A percentile compares a stretch with the other conserved stretches of the same genome.
Evolutionary conservation across 2,888 invertebrate genomes (phyloP).

Genomic region (Melolontha melolontha): DNA sequence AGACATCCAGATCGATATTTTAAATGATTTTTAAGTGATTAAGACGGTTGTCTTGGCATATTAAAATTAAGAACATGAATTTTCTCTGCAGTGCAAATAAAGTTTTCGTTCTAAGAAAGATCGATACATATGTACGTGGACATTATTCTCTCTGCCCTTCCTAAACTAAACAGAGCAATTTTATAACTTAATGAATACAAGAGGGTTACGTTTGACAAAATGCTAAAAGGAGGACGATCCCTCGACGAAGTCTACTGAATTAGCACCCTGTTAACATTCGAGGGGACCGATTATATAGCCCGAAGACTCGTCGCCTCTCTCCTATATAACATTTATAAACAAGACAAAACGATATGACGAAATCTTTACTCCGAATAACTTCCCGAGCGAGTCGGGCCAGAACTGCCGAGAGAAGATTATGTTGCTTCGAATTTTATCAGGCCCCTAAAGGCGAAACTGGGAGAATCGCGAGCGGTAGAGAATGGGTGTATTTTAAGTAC

Average conservation of each 20-base stretch:
- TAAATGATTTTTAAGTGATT: no score
- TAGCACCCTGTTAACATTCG: constrained; percentile 26
- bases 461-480: not conserved
- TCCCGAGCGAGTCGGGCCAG: not conserved
- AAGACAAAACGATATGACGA: constrained; percentile 32
- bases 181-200: constrained; percentile 13
- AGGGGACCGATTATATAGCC: constrained; percentile 16
- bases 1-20: no score
- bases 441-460: not conserved
- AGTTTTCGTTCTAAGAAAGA: no score
- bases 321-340: constrained; percentile 31
- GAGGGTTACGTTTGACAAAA: constrained; percentile 13
- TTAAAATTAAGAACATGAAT: no score
- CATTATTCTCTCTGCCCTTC: no score
- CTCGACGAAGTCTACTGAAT: constrained; percentile 17
- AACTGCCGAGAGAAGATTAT: constrained; percentile 21
- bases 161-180: not conserved
- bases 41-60: no score
- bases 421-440: constrained; percentile 26
- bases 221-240: constrained; percentile 5
- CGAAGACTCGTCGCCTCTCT: not conserved
- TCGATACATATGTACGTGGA: no score
- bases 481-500: constrained; percentile 15
- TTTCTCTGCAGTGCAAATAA: no score
- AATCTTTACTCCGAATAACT: constrained; percentile 28